These are phyloP conservation scores for Boloria selene DNA, from an alignment of 2,888 invertebrate species.

Conservation along the genomic window DNA sequence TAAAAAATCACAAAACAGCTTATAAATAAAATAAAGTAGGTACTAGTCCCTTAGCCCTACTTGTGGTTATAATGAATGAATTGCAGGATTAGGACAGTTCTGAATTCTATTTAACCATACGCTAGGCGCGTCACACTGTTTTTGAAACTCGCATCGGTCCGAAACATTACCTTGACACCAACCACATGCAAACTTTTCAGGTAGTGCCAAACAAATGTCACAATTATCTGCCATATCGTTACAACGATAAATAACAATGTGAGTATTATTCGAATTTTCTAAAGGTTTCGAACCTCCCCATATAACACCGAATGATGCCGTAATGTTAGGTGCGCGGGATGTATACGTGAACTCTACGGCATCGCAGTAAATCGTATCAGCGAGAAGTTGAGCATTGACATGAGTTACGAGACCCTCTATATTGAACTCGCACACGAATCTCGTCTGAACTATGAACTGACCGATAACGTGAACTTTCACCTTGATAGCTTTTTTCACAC, in stretches of 20 bases:
- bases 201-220: conserved; percentile 96
- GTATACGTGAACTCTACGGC: conserved; percentile 96
- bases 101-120: conserved; percentile 95
- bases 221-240: conserved; percentile 98
- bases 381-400: conserved; percentile 93
- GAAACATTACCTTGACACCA: conserved; percentile 99
- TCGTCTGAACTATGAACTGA: conserved; percentile 96
- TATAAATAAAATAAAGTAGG: no score
- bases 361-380: conserved; percentile 97
- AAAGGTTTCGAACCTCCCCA: conserved; percentile 97
- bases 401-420: conserved; percentile 96
- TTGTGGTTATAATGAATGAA: conserved; percentile 91
- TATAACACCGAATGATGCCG: conserved; percentile 97
- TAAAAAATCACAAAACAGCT: no score
- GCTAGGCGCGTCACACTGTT: conserved; percentile 90
- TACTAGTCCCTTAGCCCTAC: conserved; percentile 92
- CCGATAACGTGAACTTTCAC: conserved; percentile 97
- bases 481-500: conserved; percentile 93
- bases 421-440: conserved; percentile 97
- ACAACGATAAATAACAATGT: conserved; percentile 96
- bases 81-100: conserved; percentile 97
- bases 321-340: conserved; percentile 94
- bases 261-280: conserved; percentile 97
- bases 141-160: conserved; percentile 94
- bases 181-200: conserved; percentile 96